These are phyloP conservation scores for Epizoanthus scotinus DNA, from an alignment of 92 coral and sea anemone genomes.

Conservation along the genomic window DNA sequence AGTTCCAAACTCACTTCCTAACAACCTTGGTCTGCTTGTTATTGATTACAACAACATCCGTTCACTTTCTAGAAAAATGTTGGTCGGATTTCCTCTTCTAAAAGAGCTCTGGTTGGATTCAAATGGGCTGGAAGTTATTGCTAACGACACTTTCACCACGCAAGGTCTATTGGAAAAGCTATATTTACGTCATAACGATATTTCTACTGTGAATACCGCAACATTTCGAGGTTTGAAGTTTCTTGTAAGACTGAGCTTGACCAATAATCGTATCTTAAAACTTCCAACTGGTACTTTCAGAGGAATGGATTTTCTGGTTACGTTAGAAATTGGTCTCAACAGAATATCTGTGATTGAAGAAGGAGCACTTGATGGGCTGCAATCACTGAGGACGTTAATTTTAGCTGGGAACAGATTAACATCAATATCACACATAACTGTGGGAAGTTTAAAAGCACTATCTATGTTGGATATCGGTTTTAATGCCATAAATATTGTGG, in stretches of 20 bases:
- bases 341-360: constrained; percentile 36
- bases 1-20: neutral
- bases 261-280: constrained; percentile 44
- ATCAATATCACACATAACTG: constrained; percentile 24
- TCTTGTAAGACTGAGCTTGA: constrained; percentile 44
- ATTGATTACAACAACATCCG: neutral
- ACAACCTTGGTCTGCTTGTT: neutral
- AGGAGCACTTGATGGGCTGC: constrained; percentile 63
- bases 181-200: constrained; percentile 47
- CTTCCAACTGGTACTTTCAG: constrained; percentile 46
- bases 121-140: constrained; percentile 50
- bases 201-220: constrained; percentile 24
- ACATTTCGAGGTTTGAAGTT: constrained; percentile 57
- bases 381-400: constrained; percentile 40
- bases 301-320: neutral
- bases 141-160: constrained; percentile 46
- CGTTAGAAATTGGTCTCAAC: constrained; percentile 49
- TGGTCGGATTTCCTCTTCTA: constrained; percentile 27
- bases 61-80: neutral
- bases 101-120: constrained; percentile 45
- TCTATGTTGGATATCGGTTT: constrained; percentile 48
- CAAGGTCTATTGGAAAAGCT: constrained; percentile 38
- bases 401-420: constrained; percentile 40
- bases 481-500: constrained; percentile 48
- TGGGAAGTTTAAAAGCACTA: constrained; percentile 68